Evolutionary conservation across 2,113 vertebrate genomes (phyloP).

Genomic region (Capreolus pygargus): DNA sequence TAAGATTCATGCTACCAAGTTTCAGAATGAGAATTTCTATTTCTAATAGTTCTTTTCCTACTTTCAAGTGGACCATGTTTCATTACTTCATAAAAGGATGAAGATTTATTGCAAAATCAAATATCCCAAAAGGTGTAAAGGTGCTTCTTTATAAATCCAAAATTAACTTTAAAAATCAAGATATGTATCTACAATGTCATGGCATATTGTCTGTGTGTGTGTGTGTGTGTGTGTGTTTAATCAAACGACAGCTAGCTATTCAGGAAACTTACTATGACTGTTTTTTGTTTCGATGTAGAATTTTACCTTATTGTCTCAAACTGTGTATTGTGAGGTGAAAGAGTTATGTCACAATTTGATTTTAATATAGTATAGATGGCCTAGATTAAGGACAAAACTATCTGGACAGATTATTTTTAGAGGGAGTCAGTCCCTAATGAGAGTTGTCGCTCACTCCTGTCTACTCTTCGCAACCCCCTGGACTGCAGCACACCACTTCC

Average conservation of each 20-base stretch:
- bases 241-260: neutral
- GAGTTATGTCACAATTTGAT: neutral
- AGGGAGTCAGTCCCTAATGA: neutral
- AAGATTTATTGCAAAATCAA: slow-evolving; percentile 6
- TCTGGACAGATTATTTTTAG: neutral
- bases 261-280: neutral
- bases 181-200: neutral
- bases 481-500: neutral
- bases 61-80: neutral
- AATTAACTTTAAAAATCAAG: neutral
- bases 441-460: neutral
- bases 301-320: neutral
- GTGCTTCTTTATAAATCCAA: neutral
- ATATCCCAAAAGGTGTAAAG: neutral
- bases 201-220: neutral
- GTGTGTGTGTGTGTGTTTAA: neutral
- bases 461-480: neutral
- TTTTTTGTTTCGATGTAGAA: neutral
- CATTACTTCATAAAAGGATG: neutral
- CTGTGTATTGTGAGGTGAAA: neutral
- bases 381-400: neutral
- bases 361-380: neutral
- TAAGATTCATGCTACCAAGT: neutral
- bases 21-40: neutral
- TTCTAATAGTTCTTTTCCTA: neutral